These are phyloP conservation scores for Dryococelus australis DNA, from an alignment of 2,888 invertebrate genomes.

Conservation along the genomic window DNA sequence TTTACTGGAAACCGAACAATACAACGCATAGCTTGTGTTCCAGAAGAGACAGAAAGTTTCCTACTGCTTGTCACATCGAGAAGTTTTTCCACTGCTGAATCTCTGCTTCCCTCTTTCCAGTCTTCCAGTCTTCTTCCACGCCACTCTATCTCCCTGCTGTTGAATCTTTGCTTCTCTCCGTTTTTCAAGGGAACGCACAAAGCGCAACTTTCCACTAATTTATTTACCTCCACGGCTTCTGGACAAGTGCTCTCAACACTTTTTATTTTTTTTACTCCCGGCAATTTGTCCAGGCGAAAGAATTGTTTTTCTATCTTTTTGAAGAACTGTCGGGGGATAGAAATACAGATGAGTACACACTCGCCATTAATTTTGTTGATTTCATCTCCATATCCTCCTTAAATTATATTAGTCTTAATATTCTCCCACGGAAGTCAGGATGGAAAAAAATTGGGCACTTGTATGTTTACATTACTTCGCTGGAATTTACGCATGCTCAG, in stretches of 20 bases:
- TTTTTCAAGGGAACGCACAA: neutral
- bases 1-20: neutral
- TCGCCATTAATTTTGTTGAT: neutral
- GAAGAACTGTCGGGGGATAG: neutral
- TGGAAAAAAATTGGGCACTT: too few species aligned
- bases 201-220: slow-evolving; percentile 9
- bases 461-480: too few species aligned
- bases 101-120: neutral
- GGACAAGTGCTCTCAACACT: neutral
- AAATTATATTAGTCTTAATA: too few species aligned
- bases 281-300: neutral
- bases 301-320: neutral
- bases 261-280: neutral
- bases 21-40: neutral
- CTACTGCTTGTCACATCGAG: neutral
- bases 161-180: neutral
- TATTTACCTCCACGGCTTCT: slow-evolving; percentile 1
- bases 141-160: neutral
- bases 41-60: neutral
- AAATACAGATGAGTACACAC: neutral
- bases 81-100: neutral
- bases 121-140: neutral
- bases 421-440: too few species aligned
- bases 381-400: too few species aligned
- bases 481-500: too few species aligned